Evolutionary conservation across 2,888 invertebrate genomes (phyloP).

Genomic region (Dichetophora obliterata): DNA sequence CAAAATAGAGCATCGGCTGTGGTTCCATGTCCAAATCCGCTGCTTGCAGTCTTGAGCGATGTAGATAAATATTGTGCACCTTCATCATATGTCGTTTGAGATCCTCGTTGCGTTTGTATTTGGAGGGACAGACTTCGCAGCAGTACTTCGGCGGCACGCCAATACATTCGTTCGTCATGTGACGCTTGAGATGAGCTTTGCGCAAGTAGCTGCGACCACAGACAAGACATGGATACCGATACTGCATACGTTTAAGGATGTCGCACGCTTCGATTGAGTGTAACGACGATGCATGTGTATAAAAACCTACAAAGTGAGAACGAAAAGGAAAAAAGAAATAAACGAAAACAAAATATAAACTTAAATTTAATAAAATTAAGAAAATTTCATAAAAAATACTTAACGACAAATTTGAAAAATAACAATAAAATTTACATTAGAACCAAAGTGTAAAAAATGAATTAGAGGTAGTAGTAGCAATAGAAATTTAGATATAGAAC

Average conservation of each 20-base stretch:
- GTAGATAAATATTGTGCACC: conserved; percentile 50
- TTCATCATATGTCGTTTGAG: conserved; percentile 56
- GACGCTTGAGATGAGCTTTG: conserved; percentile 60
- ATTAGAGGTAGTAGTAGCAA: no score
- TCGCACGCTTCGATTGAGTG: not conserved
- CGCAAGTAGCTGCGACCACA: conserved; percentile 62
- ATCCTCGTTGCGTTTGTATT: conserved; percentile 59
- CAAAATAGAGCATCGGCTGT: not conserved
- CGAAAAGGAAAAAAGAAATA: conserved; percentile 31
- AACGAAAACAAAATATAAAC: not conserved
- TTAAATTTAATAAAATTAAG: not conserved
- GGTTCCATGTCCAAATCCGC: not conserved
- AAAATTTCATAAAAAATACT: conserved; percentile 2
- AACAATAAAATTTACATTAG: no score
- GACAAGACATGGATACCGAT: conserved; percentile 56
- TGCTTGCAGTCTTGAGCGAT: not conserved
- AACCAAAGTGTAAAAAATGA: no score
- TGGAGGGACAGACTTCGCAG: conserved; percentile 56
- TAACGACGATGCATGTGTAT: not conserved
- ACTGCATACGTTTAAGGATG: conserved; percentile 45
- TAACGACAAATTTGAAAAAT: not conserved
- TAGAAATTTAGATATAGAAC: not conserved
- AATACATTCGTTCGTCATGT: conserved; percentile 59
- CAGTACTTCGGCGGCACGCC: conserved; percentile 58
- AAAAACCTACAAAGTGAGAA: not conserved